phyloP scores from a whole-genome alignment of 2,113 vertebrate species.

The Alligator mississippiensis region DNA sequence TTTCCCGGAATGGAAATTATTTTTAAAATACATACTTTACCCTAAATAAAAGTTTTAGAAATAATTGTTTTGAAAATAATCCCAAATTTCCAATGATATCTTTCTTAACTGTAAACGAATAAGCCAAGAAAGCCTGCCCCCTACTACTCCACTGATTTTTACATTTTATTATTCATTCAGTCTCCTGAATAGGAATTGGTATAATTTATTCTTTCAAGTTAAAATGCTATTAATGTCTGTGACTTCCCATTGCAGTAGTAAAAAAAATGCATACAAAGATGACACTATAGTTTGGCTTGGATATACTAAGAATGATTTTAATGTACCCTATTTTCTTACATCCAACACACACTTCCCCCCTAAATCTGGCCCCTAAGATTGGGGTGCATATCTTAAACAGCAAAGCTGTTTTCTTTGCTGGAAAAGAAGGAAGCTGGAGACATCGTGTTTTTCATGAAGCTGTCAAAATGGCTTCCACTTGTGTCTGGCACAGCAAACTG shows the following conservation, averaged over 20 bases:
- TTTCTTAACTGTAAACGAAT: not conserved
- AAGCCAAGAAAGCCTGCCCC: not conserved
- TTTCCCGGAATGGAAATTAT: not conserved
- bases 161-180: not conserved
- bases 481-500: too few relatives aligned
- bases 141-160: not conserved
- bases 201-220: not conserved
- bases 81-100: not conserved
- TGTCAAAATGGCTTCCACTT: too few relatives aligned
- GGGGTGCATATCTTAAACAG: too few relatives aligned
- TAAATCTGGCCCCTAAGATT: too few relatives aligned
- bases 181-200: not conserved
- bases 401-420: too few relatives aligned
- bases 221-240: not conserved
- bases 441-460: too few relatives aligned
- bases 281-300: not conserved
- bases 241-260: not conserved
- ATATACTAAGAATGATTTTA: not conserved
- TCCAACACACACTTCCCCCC: too few relatives aligned
- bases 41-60: not conserved
- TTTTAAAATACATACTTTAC: not conserved
- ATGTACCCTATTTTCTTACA: too few relatives aligned
- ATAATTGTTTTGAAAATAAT: not conserved
- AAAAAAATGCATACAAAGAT: not conserved
- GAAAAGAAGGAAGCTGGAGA: too few relatives aligned